These are phyloP conservation scores for Acanthosepion esculentum DNA, from an alignment of 2,888 invertebrate species.

Conservation along the genomic window DNA sequence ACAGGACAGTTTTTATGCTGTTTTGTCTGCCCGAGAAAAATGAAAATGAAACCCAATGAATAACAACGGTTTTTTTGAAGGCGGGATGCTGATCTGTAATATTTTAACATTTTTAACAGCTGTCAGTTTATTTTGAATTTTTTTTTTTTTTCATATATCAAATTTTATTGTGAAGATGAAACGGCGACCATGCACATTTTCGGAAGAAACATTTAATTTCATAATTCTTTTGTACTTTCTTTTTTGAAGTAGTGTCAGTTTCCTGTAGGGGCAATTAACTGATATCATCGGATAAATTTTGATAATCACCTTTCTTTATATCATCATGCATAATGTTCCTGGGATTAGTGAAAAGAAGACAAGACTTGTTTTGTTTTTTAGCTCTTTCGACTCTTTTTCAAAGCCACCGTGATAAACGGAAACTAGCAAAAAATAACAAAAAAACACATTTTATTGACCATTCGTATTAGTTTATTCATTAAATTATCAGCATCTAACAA, in stretches of 20 bases:
- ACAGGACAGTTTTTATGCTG: background rate
- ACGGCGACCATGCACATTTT: no score
- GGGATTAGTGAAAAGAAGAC: background rate
- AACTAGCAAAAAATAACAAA: background rate
- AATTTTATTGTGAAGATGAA: no score
- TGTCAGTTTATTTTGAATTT: background rate
- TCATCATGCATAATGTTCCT: background rate
- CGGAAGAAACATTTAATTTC: background rate
- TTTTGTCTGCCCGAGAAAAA: no score
- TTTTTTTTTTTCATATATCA: background rate
- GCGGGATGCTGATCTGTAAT: background rate
- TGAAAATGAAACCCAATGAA: background rate
- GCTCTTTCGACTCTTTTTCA: background rate
- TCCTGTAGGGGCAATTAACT: background rate
- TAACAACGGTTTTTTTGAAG: background rate
- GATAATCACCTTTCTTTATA: background rate
- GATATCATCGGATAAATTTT: background rate
- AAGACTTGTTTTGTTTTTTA: background rate
- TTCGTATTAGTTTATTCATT: background rate
- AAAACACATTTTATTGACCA: background rate
- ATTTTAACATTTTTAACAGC: background rate
- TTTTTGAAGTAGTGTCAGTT: background rate
- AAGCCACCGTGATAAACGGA: background rate
- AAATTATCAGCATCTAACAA: background rate
- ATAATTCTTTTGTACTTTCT: background rate